phyloP scores from a whole-genome alignment of 2,888 invertebrate genomes.

The Copidosoma aretas region DNA sequence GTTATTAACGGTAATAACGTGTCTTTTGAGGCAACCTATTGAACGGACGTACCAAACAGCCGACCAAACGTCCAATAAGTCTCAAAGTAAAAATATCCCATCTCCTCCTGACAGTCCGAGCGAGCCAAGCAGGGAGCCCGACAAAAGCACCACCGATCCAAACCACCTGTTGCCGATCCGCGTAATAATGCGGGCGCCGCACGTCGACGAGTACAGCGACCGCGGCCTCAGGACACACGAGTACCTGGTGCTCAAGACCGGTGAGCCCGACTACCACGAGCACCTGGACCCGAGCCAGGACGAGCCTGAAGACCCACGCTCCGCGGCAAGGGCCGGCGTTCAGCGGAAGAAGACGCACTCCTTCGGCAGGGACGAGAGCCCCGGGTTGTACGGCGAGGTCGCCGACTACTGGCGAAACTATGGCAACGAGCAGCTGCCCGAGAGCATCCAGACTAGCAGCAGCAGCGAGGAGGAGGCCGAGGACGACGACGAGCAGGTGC shows the following conservation, averaged over 20 bases:
- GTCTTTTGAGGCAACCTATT: too few species aligned
- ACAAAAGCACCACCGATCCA: too few species aligned
- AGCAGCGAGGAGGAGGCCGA: conserved; percentile 18
- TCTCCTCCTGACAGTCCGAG: too few species aligned
- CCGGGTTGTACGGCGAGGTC: conserved; percentile 55
- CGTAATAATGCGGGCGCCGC: conserved; percentile 57
- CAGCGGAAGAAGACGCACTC: conserved; percentile 41
- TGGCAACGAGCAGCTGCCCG: conserved; percentile 28
- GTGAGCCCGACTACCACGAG: conserved; percentile 49
- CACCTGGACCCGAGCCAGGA: conserved; percentile 44
- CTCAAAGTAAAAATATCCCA: too few species aligned
- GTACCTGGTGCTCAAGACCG: conserved; percentile 51
- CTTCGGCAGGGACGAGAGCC: conserved; percentile 50
- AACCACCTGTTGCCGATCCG: conserved; percentile 53
- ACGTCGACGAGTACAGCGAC: conserved; percentile 49
- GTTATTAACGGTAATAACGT: too few species aligned
- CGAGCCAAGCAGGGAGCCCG: too few species aligned
- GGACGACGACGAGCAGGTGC: conserved; percentile 3
- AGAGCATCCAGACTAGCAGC: background rate
- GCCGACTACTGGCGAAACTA: conserved; percentile 51
- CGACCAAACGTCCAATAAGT: too few species aligned
- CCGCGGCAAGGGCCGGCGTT: too few species aligned
- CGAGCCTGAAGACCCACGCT: too few species aligned
- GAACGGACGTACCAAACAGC: too few species aligned
- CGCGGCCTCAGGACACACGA: conserved; percentile 48